phyloP scores from a whole-genome alignment of 2,888 invertebrate species.

The Leptothorax acervorum region DNA sequence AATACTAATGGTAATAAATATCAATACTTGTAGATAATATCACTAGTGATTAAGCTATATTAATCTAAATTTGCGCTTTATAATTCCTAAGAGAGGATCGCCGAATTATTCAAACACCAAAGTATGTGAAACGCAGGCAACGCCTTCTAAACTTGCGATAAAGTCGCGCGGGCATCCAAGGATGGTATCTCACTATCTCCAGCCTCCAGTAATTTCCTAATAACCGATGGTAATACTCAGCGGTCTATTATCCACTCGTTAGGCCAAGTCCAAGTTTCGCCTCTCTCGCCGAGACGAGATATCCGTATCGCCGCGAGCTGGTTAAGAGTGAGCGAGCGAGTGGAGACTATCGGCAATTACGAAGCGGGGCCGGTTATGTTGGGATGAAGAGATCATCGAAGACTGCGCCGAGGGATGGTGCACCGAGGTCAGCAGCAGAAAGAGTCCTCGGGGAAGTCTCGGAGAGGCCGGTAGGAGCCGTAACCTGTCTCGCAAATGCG shows the following conservation, averaged over 20 bases:
- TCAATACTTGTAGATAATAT: neutral
- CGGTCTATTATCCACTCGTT: constrained; percentile 41
- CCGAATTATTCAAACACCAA: neutral
- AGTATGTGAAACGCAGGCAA: neutral
- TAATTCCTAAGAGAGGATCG: neutral
- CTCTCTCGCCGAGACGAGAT: constrained; percentile 9
- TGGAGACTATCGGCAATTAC: constrained; percentile 39
- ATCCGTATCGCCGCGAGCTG: constrained; percentile 40
- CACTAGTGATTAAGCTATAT: neutral
- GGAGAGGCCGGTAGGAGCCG: constrained; percentile 39
- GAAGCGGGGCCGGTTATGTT: constrained; percentile 32
- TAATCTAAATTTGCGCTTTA: neutral
- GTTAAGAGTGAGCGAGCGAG: neutral
- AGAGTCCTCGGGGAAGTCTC: constrained; percentile 44
- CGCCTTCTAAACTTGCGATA: neutral
- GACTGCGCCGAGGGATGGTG: constrained; percentile 8
- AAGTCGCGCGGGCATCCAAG: neutral
- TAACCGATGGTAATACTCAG: constrained; percentile 34
- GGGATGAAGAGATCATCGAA: constrained; percentile 50
- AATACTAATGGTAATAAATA: neutral
- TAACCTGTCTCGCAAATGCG: constrained; percentile 56
- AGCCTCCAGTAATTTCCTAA: constrained; percentile 27
- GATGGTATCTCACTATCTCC: neutral
- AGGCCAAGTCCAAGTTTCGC: constrained; percentile 36
- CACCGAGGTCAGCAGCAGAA: constrained; percentile 11